A percentile compares a stretch with the other conserved stretches of the same genome.
phyloP scores from a whole-genome alignment of 2,888 invertebrate species.

The Pocota personata region DNA sequence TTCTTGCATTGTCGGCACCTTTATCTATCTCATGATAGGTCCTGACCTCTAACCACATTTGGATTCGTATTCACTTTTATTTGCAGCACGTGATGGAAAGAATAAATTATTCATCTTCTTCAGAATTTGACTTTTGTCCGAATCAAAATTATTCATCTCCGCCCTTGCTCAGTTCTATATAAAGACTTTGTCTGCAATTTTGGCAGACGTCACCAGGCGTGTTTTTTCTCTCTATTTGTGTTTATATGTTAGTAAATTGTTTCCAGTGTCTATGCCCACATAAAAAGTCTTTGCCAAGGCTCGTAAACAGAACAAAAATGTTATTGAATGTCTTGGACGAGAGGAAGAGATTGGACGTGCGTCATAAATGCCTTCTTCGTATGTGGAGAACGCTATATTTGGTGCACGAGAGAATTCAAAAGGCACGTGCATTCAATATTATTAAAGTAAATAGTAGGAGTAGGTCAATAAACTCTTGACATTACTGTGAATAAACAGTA shows the following conservation, averaged over 20 bases:
- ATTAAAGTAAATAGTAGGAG: slow-evolving; percentile 5
- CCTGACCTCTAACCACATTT: slow-evolving; percentile 10
- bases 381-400: background rate
- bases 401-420: background rate
- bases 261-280: background rate
- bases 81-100: slow-evolving; percentile 30
- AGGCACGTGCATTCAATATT: slow-evolving; percentile 11
- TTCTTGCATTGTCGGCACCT: slow-evolving; percentile 7
- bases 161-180: background rate
- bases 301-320: slow-evolving; percentile 12
- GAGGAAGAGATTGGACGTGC: background rate
- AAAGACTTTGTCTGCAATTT: background rate
- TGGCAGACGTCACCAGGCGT: background rate
- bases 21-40: background rate
- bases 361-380: background rate
- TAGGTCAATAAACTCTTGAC: background rate
- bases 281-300: background rate
- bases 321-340: background rate
- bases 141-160: slow-evolving; percentile 10
- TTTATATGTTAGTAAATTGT: background rate
- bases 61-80: slow-evolving; percentile 23
- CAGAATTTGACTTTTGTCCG: slow-evolving; percentile 12
- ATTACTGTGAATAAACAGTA: background rate
- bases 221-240: background rate
- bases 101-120: slow-evolving; percentile 36